A percentile compares a stretch with the other conserved stretches of the same genome.
Evolutionary conservation across 2,888 invertebrate genomes (phyloP).

Genomic region (Leucophenga montana): DNA sequence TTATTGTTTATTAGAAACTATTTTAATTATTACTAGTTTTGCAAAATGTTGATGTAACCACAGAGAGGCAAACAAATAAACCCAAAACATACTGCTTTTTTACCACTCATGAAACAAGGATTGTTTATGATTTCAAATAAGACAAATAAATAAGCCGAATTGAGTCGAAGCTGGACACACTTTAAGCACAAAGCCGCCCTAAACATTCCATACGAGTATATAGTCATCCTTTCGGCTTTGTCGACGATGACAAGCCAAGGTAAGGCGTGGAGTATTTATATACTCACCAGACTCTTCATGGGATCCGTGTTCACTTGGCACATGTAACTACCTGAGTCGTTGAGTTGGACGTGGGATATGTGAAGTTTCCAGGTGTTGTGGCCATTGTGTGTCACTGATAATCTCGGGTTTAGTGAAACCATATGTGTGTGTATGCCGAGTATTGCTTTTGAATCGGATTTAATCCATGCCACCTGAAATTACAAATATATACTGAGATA

Average conservation of each 20-base stretch:
- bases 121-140: conserved; percentile 6
- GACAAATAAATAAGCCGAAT: conserved; percentile 40
- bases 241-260: conserved; percentile 12
- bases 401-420: conserved; percentile 89
- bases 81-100: too few relatives aligned
- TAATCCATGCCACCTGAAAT: conserved; percentile 92
- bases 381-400: conserved; percentile 92
- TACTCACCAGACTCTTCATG: conserved; percentile 88
- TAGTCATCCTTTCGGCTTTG: conserved; percentile 35
- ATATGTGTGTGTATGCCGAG: conserved; percentile 91
- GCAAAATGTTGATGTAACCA: too few relatives aligned
- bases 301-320: conserved; percentile 95
- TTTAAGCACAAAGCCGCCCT: conserved; percentile 9
- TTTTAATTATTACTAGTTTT: too few relatives aligned
- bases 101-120: background rate
- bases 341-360: conserved; percentile 90
- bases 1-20: too few relatives aligned
- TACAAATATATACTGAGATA: conserved; percentile 49
- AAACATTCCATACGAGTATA: conserved; percentile 36
- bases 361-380: conserved; percentile 95
- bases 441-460: conserved; percentile 91
- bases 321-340: conserved; percentile 95
- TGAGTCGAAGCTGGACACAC: conserved; percentile 37
- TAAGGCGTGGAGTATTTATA: conserved; percentile 24
- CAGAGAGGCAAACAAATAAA: too few relatives aligned